A percentile compares a stretch with the other conserved stretches of the same genome.
phyloP scores from a whole-genome alignment of 1,140 invertebrate species.

The Drosophila eugracilis region DNA sequence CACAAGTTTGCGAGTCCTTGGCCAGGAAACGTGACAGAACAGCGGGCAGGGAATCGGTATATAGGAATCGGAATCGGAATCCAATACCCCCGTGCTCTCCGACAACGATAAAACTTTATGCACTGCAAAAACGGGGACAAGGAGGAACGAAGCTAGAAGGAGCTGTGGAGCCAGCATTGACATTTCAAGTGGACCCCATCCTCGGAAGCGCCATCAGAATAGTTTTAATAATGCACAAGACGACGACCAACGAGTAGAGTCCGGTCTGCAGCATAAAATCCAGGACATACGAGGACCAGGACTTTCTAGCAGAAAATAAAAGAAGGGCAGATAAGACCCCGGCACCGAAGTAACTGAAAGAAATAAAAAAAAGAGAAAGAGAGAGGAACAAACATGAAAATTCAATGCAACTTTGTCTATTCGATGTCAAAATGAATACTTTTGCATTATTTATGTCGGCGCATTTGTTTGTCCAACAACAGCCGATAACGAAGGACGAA shows the following conservation, averaged over 20 bases:
- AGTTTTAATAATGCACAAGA: slow-evolving; percentile 84
- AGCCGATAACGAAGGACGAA: slow-evolving; percentile 57
- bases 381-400: slow-evolving; percentile 49
- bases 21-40: slow-evolving; percentile 52
- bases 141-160: slow-evolving; percentile 1
- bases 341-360: slow-evolving; percentile 44
- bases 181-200: slow-evolving; percentile 70
- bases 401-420: slow-evolving; percentile 77
- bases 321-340: slow-evolving; percentile 61
- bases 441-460: slow-evolving; percentile 77
- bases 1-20: slow-evolving; percentile 46
- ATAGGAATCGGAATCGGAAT: neutral
- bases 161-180: slow-evolving; percentile 64
- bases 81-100: neutral
- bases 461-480: slow-evolving; percentile 71
- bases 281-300: slow-evolving; percentile 75
- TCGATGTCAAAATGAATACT: slow-evolving; percentile 83
- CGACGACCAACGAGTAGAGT: slow-evolving; percentile 58
- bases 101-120: slow-evolving; percentile 79
- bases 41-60: slow-evolving; percentile 11
- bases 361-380: slow-evolving; percentile 27
- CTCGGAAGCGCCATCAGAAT: slow-evolving; percentile 70
- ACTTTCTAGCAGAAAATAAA: slow-evolving; percentile 3
- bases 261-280: slow-evolving; percentile 73
- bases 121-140: slow-evolving; percentile 48